Conservation (phyloP, 1,140 invertebrate genomes). For the Branchinecta lindahli region DNA sequence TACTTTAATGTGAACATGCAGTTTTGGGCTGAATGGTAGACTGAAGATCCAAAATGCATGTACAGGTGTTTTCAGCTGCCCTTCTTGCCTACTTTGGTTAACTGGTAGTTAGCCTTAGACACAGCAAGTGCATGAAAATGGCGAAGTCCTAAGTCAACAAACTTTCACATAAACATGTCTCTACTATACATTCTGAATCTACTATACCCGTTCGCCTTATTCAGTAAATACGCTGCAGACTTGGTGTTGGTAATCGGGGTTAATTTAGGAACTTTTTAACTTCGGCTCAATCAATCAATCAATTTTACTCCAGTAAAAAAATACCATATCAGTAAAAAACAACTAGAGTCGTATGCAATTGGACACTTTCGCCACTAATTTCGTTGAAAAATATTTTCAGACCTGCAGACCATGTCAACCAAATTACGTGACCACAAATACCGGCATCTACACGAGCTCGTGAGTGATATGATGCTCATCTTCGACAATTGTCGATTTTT, state of each 20-base stretch:
- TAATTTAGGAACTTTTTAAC: neutral
- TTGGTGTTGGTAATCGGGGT: neutral
- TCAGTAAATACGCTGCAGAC: neutral
- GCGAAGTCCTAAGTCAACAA: too few species aligned
- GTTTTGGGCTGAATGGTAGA: too few species aligned
- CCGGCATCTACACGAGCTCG: conserved; percentile 77
- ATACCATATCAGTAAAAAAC: neutral
- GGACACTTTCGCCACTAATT: neutral
- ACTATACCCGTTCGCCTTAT: neutral
- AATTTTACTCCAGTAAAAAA: neutral
- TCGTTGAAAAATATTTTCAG: conserved; percentile 40
- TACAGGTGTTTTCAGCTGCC: too few species aligned
- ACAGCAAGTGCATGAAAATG: too few species aligned
- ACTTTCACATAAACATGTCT: too few species aligned
- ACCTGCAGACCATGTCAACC: conserved; percentile 79
- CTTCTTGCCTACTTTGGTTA: too few species aligned
- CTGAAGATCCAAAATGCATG: too few species aligned
- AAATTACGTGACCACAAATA: conserved; percentile 71
- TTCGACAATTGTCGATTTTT: conserved; percentile 97
- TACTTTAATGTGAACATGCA: too few species aligned
- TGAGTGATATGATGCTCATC: conserved; percentile 92
- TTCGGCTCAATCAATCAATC: neutral
- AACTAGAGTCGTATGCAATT: neutral
- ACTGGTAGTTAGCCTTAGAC: too few species aligned
- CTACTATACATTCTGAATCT: too few species aligned